A percentile compares a stretch with the other conserved stretches of the same genome.
These are phyloP conservation scores for Gambusia affinis DNA, from an alignment of 2,113 vertebrate species.

Conservation along the genomic window DNA sequence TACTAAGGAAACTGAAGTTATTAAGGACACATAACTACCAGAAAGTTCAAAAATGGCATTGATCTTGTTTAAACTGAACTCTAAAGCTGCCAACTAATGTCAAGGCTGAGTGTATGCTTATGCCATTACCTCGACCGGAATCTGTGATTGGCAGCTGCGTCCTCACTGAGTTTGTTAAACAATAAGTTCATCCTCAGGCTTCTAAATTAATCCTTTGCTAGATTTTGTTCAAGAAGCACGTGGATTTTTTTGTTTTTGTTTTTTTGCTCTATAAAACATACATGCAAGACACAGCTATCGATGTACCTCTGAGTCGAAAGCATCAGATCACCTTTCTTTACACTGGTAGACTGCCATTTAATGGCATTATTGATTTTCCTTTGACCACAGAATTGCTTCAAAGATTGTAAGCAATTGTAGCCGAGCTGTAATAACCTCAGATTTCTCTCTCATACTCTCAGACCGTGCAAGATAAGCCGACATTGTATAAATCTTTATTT, in stretches of 20 bases:
- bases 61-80: no score
- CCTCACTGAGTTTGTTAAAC: not conserved
- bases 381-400: conserved; percentile 17
- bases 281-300: conserved; percentile 5
- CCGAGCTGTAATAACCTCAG: conserved; percentile 10
- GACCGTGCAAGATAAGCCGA: conserved; percentile 4
- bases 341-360: conserved; percentile 16
- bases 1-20: no score
- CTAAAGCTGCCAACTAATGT: no score
- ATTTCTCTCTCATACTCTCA: conserved; percentile 1
- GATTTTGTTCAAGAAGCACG: conserved; percentile 5
- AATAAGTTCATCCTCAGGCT: conserved; percentile 7
- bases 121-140: no score
- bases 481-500: conserved; percentile 32
- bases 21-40: no score
- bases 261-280: not conserved
- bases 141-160: no score
- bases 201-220: conserved; percentile 21
- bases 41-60: no score
- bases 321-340: conserved; percentile 27
- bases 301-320: not conserved
- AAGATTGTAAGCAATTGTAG: conserved; percentile 24
- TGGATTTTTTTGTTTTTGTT: not conserved
- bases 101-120: no score
- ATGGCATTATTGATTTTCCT: conserved; percentile 33